Percentiles rank a stretch among this genome's conserved stretches.
These are phyloP conservation scores for Numida meleagris DNA, from an alignment of 2,113 vertebrate species.

Conservation along the genomic window DNA sequence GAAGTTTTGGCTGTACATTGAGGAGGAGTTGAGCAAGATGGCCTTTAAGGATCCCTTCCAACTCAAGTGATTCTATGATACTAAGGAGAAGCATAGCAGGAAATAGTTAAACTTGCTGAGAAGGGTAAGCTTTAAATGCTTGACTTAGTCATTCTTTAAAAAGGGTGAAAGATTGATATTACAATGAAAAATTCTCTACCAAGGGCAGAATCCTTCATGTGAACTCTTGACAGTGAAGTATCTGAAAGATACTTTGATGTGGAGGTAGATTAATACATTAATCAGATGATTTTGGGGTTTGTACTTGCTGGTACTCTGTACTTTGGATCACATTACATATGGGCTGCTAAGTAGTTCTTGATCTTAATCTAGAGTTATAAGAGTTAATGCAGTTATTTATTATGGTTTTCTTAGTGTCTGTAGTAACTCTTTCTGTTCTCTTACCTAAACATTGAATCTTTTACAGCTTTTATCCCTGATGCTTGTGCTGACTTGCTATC, in stretches of 20 bases:
- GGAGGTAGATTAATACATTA: not conserved
- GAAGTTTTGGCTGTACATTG: not conserved
- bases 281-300: not conserved
- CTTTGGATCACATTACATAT: not conserved
- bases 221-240: not conserved
- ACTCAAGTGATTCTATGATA: no score
- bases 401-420: not conserved
- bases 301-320: not conserved
- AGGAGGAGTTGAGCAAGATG: no score
- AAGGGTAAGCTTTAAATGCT: not conserved
- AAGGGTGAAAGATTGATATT: not conserved
- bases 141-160: not conserved
- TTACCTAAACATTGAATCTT: not conserved
- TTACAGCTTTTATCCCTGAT: not conserved
- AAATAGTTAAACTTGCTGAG: not conserved
- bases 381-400: not conserved
- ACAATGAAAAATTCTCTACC: not conserved
- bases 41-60: no score
- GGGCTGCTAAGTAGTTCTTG: not conserved
- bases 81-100: no score
- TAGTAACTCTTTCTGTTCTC: not conserved
- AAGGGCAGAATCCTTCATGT: not conserved
- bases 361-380: not conserved
- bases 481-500: not conserved
- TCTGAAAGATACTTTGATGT: not conserved